Evolutionary conservation across 2,888 invertebrate species (phyloP).

Genomic region (Bruchidius siliquastri): DNA sequence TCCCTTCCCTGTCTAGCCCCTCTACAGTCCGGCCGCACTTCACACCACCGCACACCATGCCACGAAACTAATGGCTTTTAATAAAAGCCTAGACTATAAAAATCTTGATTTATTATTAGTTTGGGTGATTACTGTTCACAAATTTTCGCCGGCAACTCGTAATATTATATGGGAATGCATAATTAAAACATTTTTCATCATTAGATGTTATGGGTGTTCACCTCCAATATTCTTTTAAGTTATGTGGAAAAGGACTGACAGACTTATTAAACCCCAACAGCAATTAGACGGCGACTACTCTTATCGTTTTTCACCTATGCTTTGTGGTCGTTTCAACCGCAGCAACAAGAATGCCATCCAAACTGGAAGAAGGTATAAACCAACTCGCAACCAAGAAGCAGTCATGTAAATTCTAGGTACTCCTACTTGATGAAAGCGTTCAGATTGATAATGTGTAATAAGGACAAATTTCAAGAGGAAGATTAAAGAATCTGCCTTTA

Average conservation of each 20-base stretch:
- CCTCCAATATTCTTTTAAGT: slow-evolving; percentile 2
- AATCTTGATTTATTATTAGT: slow-evolving; percentile 50
- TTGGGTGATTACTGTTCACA: slow-evolving; percentile 46
- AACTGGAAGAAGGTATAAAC: no score
- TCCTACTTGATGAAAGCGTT: no score
- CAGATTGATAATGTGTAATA: no score
- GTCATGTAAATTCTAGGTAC: no score
- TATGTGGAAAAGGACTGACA: background rate
- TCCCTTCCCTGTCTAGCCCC: background rate
- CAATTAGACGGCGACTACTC: background rate
- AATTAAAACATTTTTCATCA: slow-evolving; percentile 47
- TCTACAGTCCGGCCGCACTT: slow-evolving; percentile 26
- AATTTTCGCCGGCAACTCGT: slow-evolving; percentile 43
- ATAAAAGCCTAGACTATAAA: slow-evolving; percentile 49
- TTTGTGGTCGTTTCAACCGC: background rate
- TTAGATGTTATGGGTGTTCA: slow-evolving; percentile 27
- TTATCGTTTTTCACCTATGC: background rate
- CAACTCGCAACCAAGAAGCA: no score
- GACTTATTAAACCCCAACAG: background rate
- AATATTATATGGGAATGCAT: slow-evolving; percentile 41
- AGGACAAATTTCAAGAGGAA: no score
- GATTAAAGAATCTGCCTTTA: no score
- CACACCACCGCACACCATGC: slow-evolving; percentile 27
- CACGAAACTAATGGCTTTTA: slow-evolving; percentile 48
- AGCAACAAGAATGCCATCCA: no score